Conservation (phyloP, 2,888 invertebrate species). For the Agrotis exclamationis region DNA sequence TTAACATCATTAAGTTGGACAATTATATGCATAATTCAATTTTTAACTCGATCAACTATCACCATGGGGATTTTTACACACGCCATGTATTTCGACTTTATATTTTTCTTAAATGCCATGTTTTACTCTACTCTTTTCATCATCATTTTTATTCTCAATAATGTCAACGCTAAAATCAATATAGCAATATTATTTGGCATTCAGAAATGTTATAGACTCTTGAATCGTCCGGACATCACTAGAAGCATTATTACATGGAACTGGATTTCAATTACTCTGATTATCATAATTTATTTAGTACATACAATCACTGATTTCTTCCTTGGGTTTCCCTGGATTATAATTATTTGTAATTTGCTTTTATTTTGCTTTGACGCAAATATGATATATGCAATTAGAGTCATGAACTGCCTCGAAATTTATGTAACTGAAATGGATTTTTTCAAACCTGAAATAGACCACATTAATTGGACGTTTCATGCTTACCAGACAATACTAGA, state of each 20-base stretch:
- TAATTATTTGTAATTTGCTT: neutral
- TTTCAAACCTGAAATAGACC: too few species aligned
- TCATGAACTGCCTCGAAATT: constrained; percentile 9
- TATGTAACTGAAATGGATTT: neutral
- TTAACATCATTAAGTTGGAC: neutral
- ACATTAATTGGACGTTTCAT: neutral
- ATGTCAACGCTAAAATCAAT: neutral
- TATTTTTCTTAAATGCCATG: too few species aligned
- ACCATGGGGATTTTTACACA: neutral
- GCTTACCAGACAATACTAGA: constrained; percentile 7
- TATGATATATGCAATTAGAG: constrained; percentile 16
- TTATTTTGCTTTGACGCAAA: constrained; percentile 18
- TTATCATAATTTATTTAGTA: neutral
- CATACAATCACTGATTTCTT: neutral
- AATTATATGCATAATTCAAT: constrained; percentile 1
- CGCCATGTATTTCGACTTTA: neutral
- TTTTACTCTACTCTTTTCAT: constrained; percentile 1
- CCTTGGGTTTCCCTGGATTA: neutral
- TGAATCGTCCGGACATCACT: neutral
- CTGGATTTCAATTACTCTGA: constrained; percentile 12
- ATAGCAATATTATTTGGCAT: neutral
- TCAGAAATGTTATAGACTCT: neutral
- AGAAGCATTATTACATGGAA: constrained; percentile 1
- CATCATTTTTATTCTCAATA: neutral
- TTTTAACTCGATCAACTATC: neutral